Conservation (phyloP, 2,797 vertebrate genomes). For the Sebastes taczanowskii region DNA sequence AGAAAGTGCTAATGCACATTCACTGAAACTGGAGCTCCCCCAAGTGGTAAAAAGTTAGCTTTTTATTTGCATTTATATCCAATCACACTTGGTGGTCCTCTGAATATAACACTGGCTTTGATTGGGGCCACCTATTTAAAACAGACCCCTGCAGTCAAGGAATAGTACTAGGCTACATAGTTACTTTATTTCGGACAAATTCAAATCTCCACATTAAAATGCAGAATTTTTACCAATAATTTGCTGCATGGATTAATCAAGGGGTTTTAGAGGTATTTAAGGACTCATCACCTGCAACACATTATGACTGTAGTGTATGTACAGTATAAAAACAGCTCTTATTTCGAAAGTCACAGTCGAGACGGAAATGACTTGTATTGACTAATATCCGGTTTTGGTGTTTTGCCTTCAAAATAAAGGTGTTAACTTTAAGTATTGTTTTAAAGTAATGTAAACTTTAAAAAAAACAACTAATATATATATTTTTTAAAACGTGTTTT, state of each 20-base stretch:
- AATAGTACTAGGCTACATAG: not conserved
- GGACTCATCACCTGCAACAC: not conserved
- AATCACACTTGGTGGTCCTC: not conserved
- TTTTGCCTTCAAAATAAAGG: constrained; percentile 14
- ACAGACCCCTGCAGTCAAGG: not conserved
- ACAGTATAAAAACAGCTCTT: constrained; percentile 3
- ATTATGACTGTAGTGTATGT: not conserved
- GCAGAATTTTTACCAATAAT: not conserved
- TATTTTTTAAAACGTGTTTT: too few species aligned
- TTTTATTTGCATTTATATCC: not conserved
- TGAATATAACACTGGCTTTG: not conserved
- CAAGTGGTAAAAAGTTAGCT: not conserved
- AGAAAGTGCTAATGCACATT: not conserved
- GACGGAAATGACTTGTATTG: not conserved
- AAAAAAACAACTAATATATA: too few species aligned
- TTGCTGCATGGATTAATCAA: not conserved
- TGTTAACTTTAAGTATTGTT: rapidly evolving
- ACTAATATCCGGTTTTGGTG: not conserved
- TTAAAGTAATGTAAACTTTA: not conserved
- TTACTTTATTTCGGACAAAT: not conserved
- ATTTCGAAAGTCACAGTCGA: constrained; percentile 9
- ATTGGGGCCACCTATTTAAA: not conserved
- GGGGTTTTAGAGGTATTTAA: not conserved
- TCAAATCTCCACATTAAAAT: not conserved
- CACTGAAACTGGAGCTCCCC: not conserved